Evolutionary conservation across 2,113 vertebrate species (phyloP), one percentile per base, ranked within the genome.

Genomic region (Emberiza fucata): DNA sequence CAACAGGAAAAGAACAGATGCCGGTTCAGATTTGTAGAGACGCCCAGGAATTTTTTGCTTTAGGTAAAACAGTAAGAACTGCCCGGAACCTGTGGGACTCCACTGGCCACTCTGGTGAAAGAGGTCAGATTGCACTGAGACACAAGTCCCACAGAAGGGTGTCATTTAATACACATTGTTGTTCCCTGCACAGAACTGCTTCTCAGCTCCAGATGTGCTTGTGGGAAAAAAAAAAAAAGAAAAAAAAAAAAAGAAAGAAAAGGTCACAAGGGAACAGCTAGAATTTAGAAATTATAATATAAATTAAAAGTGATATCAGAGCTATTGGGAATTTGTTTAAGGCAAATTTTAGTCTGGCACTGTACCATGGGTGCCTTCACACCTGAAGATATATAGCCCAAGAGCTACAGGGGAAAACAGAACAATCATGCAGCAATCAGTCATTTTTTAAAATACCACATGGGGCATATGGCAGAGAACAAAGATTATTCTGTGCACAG

Each of bases 301-400:
- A 97, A 97, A 97, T 96, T 94, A 96, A 96, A 95, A 95, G 91
- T 91, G 91, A 71, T 90, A 93, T 94, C 90, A 91, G 90, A 94
- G 85, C 90, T 92, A 96, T 95, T 91, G 95, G 86, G 86, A 92
- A 37, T 93, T 88, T 93, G 88, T 94, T 93, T 97, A 96, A 95
- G 83, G 86, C 82, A 96, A 77, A 87, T 94, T 95, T 93, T 86
- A 89, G 69, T 94, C 72, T 97, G 94, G 94, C 94, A 92, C 79
- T 23, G 2, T 76, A 86, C 76, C 94, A 92, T 92, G 33, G 33
- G 5, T 69, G 73, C 76, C 85, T 83, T 94, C 84, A 92, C 86
- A 86, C 91, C 86, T 9, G n/a, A 76, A 91, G 90, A 92, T 53
- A 54, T 40, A 86, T 21, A 95, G 81, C 73, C 86, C 71, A 53